Percentiles rank a stretch among this genome's conserved stretches.
Evolutionary conservation across 2,113 vertebrate genomes (phyloP).

Genomic region (Platysteira castanea): DNA sequence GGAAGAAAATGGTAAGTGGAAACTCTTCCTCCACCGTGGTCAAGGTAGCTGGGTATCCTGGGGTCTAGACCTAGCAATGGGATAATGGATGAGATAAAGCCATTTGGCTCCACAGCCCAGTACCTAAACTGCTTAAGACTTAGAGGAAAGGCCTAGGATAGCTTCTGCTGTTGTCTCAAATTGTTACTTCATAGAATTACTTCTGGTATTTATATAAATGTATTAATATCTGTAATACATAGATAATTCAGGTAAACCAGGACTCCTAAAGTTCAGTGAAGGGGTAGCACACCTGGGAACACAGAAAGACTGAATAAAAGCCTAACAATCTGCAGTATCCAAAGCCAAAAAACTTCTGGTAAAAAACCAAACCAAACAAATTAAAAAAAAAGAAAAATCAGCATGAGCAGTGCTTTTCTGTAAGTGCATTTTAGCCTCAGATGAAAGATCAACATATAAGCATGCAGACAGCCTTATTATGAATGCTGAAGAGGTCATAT

Average conservation of each 20-base stretch:
- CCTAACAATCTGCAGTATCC: neutral
- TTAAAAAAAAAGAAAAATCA: neutral
- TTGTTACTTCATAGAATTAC: neutral
- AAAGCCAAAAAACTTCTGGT: rapidly evolving
- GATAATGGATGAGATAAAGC: neutral
- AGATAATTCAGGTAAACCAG: neutral
- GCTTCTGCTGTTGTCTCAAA: neutral
- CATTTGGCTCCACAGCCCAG: neutral
- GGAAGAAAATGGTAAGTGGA: neutral
- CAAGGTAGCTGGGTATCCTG: neutral
- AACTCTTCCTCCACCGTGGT: neutral
- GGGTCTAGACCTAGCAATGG: neutral
- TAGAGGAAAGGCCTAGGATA: neutral
- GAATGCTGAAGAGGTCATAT: neutral
- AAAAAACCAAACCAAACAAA: neutral
- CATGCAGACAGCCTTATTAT: neutral
- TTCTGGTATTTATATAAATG: neutral
- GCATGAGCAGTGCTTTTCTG: neutral
- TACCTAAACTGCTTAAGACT: neutral
- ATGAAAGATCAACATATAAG: neutral
- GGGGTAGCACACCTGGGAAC: neutral
- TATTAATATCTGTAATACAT: neutral
- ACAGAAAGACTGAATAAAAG: neutral
- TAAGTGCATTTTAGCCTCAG: neutral
- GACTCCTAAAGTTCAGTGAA: neutral